Conservation (phyloP, 2,797 vertebrate genomes). For the Nothura maculosa region DNA sequence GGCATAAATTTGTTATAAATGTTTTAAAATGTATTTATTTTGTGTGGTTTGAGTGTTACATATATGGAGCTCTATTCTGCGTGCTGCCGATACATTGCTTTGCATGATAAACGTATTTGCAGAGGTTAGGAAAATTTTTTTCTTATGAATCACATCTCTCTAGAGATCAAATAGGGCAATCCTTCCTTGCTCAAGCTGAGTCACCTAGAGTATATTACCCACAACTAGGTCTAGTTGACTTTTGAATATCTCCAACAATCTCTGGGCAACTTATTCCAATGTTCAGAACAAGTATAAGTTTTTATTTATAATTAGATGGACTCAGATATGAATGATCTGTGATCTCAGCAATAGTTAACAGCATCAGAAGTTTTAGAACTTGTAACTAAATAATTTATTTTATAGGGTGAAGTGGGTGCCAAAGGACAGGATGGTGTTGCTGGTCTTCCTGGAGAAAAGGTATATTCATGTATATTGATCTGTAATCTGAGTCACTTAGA, state of each 20-base stretch:
- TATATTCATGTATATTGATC: background rate
- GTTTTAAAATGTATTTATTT: background rate
- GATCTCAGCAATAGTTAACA: background rate
- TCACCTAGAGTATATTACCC: background rate
- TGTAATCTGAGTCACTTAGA: fast-evolving
- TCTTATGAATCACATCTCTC: background rate
- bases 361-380: background rate
- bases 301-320: background rate
- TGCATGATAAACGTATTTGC: background rate
- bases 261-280: background rate
- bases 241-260: background rate
- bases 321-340: background rate
- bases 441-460: slow-evolving; percentile 74
- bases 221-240: background rate
- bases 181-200: background rate
- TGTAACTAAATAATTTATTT: slow-evolving; percentile 47
- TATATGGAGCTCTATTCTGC: background rate
- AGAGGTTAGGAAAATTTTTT: background rate
- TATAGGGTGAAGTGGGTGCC: slow-evolving; percentile 69
- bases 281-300: background rate
- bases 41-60: background rate
- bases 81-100: background rate
- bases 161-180: background rate
- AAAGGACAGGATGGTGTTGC: slow-evolving; percentile 72
- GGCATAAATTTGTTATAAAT: background rate